A percentile compares a stretch with the other conserved stretches of the same genome.
Conservation (phyloP, 1,140 invertebrate species). For the Megathymus violae region DNA sequence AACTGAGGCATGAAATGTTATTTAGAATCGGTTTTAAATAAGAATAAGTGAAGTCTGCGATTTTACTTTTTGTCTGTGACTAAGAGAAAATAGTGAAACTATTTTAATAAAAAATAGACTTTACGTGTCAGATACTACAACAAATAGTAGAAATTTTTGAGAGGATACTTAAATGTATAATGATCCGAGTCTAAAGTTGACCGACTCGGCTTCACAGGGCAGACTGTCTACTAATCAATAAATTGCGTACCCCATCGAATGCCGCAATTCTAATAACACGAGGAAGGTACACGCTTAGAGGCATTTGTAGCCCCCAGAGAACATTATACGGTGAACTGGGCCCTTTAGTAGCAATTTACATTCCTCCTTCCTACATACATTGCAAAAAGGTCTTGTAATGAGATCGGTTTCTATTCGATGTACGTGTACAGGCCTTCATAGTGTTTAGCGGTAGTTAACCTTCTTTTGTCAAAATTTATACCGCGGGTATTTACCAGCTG, state of each 20-base stretch:
- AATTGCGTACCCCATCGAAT: slow-evolving; percentile 39
- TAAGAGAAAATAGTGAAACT: too few species aligned
- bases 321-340: slow-evolving; percentile 42
- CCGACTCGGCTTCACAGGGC: slow-evolving; percentile 7
- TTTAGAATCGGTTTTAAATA: too few species aligned
- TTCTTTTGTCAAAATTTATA: too few species aligned
- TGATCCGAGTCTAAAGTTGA: neutral
- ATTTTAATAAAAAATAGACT: too few species aligned
- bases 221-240: slow-evolving; percentile 58
- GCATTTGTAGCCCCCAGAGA: slow-evolving; percentile 45
- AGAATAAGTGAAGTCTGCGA: too few species aligned
- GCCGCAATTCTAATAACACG: slow-evolving; percentile 50
- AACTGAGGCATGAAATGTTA: too few species aligned
- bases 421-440: neutral
- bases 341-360: slow-evolving; percentile 42
- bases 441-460: slow-evolving; percentile 8
- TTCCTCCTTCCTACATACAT: slow-evolving; percentile 30
- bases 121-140: too few species aligned
- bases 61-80: too few species aligned
- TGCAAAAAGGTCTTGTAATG: slow-evolving; percentile 33
- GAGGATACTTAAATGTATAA: slow-evolving; percentile 1
- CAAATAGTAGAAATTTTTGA: too few species aligned
- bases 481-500: too few species aligned
- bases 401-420: slow-evolving; percentile 26
- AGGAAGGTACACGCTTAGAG: slow-evolving; percentile 43